Evolutionary conservation across 2,888 invertebrate species (phyloP), one percentile per base, ranked within the genome.

Genomic region (Cryptus viduatorius): DNA sequence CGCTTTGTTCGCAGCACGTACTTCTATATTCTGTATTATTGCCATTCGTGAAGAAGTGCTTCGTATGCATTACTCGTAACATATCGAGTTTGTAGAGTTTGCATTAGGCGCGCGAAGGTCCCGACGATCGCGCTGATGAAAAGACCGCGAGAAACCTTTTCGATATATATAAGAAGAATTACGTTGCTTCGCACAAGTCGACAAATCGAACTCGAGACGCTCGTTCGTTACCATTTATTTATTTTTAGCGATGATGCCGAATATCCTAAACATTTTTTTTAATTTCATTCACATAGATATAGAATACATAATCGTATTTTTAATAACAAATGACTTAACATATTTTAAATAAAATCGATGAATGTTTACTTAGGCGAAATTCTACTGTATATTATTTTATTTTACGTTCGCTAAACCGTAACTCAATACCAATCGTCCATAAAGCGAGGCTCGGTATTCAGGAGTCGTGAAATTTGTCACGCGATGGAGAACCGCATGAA

Each of bases 1-100:
- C 61, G 73, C 77, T 80, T 84, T 84, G 84, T 77, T 48, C 29
- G 16, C 31, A 44, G 72, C 84, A 84, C 84, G 84, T 84, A 68
- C 64, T 61, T 80, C 64, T 53, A 7, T 5, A 67, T 71, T 42
- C 67, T 31, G 42, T 68, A 73, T 78, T 59, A 59, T 84, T 81
- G 61, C 77, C 10, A 64, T 64, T 73, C 37, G 10, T 19, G 71
- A 79, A 72, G 75, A 59, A 29, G 24, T 53, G 61, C 77, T 77
- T 80, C 44, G 68, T 81, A 81, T 81, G 76, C 76, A 67, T 73
- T 64, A 67, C 31, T 80, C 81, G 72, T 84, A 59, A 10, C 14
- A 1, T 24, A 1, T 24, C 10, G 44, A 50, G 46, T 48, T 59
- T 68, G 50, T 64, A 24, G 24, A 42, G 19, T 59, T 29, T 24